Conservation (phyloP, 2,888 invertebrate species). For the Cheilosia urbana region DNA sequence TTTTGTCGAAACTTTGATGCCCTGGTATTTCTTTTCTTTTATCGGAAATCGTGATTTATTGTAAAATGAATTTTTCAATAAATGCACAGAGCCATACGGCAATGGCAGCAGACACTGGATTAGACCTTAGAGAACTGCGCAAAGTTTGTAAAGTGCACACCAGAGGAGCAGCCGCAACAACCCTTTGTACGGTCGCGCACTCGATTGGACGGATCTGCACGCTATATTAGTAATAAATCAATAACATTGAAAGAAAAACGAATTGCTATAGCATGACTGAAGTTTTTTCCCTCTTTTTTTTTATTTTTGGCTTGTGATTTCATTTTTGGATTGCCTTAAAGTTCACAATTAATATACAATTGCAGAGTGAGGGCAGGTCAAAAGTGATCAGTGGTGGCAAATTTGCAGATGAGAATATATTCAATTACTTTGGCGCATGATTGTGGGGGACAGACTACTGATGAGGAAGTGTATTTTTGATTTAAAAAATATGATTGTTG, state of each 20-base stretch:
- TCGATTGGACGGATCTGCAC: slow-evolving; percentile 59
- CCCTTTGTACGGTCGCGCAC: slow-evolving; percentile 47
- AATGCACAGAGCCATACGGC: slow-evolving; percentile 48
- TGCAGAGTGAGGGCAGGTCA: slow-evolving; percentile 50
- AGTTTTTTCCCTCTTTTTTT: neutral
- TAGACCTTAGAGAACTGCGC: slow-evolving; percentile 25
- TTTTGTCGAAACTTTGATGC: slow-evolving; percentile 23
- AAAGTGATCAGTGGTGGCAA: slow-evolving; percentile 13
- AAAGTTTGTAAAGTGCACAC: neutral
- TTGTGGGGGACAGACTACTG: neutral
- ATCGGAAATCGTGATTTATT: slow-evolving; percentile 74
- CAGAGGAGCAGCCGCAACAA: slow-evolving; percentile 10
- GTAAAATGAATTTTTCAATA: slow-evolving; percentile 70
- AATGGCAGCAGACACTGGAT: slow-evolving; percentile 15
- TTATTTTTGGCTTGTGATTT: neutral
- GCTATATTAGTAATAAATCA: slow-evolving; percentile 70
- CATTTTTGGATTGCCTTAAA: slow-evolving; percentile 51
- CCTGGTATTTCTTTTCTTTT: slow-evolving; percentile 62
- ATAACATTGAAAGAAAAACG: slow-evolving; percentile 58
- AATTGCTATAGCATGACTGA: slow-evolving; percentile 56
- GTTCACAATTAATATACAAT: slow-evolving; percentile 68
- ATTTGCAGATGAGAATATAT: slow-evolving; percentile 28
- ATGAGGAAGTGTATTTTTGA: too few species aligned
- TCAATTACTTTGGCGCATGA: slow-evolving; percentile 19
- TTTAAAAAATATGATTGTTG: too few species aligned